These are phyloP conservation scores for Porites lutea DNA, from an alignment of 64 coral and sea anemone species.

Conservation along the genomic window DNA sequence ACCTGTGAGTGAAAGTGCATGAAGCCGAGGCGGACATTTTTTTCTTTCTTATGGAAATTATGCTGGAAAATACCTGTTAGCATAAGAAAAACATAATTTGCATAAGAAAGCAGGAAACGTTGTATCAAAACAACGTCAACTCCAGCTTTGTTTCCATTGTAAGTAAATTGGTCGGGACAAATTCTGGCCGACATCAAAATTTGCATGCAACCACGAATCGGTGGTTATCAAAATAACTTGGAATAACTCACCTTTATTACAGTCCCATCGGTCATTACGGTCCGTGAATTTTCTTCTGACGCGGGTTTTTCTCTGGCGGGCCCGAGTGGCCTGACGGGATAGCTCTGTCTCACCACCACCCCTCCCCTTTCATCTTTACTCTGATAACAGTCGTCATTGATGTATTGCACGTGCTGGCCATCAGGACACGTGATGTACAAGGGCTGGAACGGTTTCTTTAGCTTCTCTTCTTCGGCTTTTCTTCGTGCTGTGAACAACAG, in stretches of 20 bases:
- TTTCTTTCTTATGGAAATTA: no score
- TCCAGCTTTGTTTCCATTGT: no score
- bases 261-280: slow-evolving; percentile 84
- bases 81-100: no score
- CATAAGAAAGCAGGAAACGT: no score
- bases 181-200: no score
- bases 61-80: no score
- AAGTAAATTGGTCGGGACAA: no score
- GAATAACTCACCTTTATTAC: slow-evolving; percentile 78
- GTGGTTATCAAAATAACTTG: no score
- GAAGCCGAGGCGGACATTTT: no score
- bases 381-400: slow-evolving; percentile 74
- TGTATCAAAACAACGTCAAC: no score
- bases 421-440: slow-evolving; percentile 92
- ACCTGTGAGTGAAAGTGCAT: no score
- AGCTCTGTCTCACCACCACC: slow-evolving; percentile 83
- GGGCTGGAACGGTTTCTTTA: slow-evolving; percentile 87
- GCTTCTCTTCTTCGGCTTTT: slow-evolving; percentile 64
- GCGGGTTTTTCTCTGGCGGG: slow-evolving; percentile 58
- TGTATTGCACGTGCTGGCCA: slow-evolving; percentile 88
- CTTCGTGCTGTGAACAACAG: slow-evolving; percentile 15
- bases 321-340: slow-evolving; percentile 74
- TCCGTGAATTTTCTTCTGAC: slow-evolving; percentile 74
- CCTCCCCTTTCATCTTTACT: slow-evolving; percentile 78
- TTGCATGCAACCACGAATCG: no score